phyloP scores from a whole-genome alignment of 1,140 invertebrate genomes.

The Neelides sp. region DNA sequence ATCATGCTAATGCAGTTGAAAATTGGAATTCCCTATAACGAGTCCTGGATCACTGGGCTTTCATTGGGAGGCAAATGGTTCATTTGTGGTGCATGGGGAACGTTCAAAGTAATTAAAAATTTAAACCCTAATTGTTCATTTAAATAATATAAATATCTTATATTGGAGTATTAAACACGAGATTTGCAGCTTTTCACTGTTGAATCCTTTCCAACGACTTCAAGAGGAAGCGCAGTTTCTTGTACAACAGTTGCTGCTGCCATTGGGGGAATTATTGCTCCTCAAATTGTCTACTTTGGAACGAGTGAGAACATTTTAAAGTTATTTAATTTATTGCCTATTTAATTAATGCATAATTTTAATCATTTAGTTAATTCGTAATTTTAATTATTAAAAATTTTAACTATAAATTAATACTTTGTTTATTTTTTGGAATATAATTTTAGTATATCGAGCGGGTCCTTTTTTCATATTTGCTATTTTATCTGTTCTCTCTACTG shows the following conservation, averaged over 20 bases:
- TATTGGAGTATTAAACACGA: no score
- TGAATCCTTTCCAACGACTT: constrained; percentile 14
- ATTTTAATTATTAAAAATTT: no score
- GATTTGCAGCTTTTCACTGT: constrained; percentile 12
- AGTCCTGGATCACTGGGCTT: neutral
- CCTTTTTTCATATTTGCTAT: no score
- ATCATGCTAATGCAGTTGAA: constrained; percentile 12
- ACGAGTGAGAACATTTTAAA: constrained; percentile 4
- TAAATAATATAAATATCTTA: no score
- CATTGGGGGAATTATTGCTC: constrained; percentile 7
- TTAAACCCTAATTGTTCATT: no score
- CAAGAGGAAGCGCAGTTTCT: constrained; percentile 1
- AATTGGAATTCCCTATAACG: neutral
- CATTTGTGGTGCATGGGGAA: neutral
- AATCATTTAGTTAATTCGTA: no score
- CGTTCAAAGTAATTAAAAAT: no score
- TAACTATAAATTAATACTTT: no score
- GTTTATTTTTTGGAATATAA: no score
- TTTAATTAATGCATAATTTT: neutral
- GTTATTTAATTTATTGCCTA: neutral
- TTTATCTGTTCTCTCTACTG: no score
- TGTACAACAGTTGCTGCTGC: neutral
- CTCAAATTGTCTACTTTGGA: constrained; percentile 8
- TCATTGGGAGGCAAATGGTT: constrained; percentile 2
- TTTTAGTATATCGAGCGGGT: no score